These are phyloP conservation scores for Scaptomyza hsui DNA, from an alignment of 1,140 invertebrate species.

Conservation along the genomic window DNA sequence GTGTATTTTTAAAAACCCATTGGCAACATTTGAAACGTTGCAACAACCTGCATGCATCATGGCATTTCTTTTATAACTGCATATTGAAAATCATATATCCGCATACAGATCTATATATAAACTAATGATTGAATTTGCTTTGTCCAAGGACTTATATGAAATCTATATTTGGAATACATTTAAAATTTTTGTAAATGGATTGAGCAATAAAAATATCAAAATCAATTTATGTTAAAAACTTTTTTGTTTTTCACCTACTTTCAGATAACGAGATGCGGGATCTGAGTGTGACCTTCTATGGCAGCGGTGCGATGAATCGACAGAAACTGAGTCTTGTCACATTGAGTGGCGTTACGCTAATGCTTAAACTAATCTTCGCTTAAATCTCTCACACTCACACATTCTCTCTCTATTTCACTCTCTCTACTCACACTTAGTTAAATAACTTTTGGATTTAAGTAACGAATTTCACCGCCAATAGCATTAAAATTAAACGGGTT, in stretches of 20 bases:
- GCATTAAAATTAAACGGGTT: constrained; percentile 51
- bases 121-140: constrained; percentile 23
- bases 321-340: constrained; percentile 66
- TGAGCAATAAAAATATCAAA: constrained; percentile 25
- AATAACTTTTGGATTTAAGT: constrained; percentile 39
- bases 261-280: constrained; percentile 82
- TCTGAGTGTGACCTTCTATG: constrained; percentile 83
- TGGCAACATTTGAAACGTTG: constrained; percentile 22
- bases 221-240: background rate
- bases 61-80: constrained; percentile 15
- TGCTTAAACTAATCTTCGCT: constrained; percentile 60
- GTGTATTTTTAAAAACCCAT: constrained; percentile 21
- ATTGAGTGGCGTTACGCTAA: constrained; percentile 57
- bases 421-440: constrained; percentile 1
- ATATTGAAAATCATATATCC: constrained; percentile 13
- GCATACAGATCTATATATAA: background rate
- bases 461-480: constrained; percentile 76
- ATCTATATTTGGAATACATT: constrained; percentile 12
- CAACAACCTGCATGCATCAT: constrained; percentile 47
- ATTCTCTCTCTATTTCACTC: no score
- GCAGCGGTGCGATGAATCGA: constrained; percentile 69
- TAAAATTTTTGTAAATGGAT: background rate
- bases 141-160: constrained; percentile 9
- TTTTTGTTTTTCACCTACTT: constrained; percentile 25
- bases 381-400: constrained; percentile 30